Evolutionary conservation across 1,140 invertebrate genomes (phyloP), one percentile per base, ranked within the genome.

Genomic region (Solenopsis invicta): DNA sequence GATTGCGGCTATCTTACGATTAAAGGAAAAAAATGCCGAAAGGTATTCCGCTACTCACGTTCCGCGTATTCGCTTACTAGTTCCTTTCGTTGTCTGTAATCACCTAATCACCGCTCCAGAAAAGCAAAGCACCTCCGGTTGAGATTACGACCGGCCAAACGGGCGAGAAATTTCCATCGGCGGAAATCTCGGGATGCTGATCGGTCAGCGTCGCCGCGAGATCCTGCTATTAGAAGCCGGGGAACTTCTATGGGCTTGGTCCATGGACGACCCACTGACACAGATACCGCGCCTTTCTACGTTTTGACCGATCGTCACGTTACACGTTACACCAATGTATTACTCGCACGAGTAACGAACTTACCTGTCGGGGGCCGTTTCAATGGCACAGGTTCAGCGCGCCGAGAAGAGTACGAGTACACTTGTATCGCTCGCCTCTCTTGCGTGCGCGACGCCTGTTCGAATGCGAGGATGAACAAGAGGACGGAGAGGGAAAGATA

Each of bases 181-280:
- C 56, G 71, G 81, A 84, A 76, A 72, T 72, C 41, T 61, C 41
- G 71, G 12, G 29, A 41, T 21, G 56, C 56, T 12, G 52, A 18
- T 24, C 21, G 45, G 24, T 9, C 34, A 50, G 13, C 80, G 64
- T 84, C 85, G 21, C 85, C 80, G 34, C 56, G 62, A 86, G 80
- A 90, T 90, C 71, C 62, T 77, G 69, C 59, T 72, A 91, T 90
- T 92, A 94, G 90, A 89, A 91, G 90, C 87, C 82, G 74, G 90
- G 84, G 91, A 93, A 93, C 93, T 91, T 89, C 90, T 90, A 90
- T 94, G 93, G 94, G 94, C 93, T 94, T 94, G 94, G 94, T 94
- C 93, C 94, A 94, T 90, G 90, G 88, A 90, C 89, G 94, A 92
- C 94, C 94, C 93, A 94, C 93, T 94, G 90, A 92, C 94, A 94